phyloP scores from a whole-genome alignment of 2,888 invertebrate genomes.

The Lasioglossum pauxillum region DNA sequence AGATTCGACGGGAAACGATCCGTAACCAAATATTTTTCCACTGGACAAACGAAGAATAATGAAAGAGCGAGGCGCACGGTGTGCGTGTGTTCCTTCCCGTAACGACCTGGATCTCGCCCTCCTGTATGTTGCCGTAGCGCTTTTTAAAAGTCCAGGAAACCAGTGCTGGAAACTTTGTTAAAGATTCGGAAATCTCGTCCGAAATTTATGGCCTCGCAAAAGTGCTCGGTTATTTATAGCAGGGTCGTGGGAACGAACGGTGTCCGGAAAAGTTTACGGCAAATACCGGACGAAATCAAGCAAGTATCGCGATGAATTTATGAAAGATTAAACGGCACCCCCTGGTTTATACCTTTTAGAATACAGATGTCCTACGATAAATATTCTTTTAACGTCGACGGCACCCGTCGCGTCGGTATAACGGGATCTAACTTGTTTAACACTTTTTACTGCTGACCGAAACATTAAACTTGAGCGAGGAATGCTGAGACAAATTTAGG shows the following conservation, averaged over 20 bases:
- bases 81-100: not conserved
- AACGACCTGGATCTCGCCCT: not conserved
- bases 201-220: constrained; percentile 34
- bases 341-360: not conserved
- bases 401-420: not conserved
- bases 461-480: not conserved
- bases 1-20: constrained; percentile 68
- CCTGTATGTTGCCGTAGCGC: constrained; percentile 1
- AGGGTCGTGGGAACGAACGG: not conserved
- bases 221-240: constrained; percentile 25
- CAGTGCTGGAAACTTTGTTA: constrained; percentile 36
- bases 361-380: not conserved
- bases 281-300: constrained; percentile 23
- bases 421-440: not conserved
- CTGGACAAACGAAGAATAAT: constrained; percentile 73
- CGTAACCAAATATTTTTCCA: constrained; percentile 75
- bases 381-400: not conserved
- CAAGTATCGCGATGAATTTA: constrained; percentile 9
- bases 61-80: constrained; percentile 32
- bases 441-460: not conserved
- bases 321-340: not conserved
- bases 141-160: constrained; percentile 31
- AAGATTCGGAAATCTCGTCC: constrained; percentile 31
- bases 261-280: constrained; percentile 23
- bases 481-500: not conserved